A percentile compares a stretch with the other conserved stretches of the same genome.
phyloP scores from a whole-genome alignment of 2,113 vertebrate species.

The western clawed frog (Xenopus tropicalis) region DNA sequence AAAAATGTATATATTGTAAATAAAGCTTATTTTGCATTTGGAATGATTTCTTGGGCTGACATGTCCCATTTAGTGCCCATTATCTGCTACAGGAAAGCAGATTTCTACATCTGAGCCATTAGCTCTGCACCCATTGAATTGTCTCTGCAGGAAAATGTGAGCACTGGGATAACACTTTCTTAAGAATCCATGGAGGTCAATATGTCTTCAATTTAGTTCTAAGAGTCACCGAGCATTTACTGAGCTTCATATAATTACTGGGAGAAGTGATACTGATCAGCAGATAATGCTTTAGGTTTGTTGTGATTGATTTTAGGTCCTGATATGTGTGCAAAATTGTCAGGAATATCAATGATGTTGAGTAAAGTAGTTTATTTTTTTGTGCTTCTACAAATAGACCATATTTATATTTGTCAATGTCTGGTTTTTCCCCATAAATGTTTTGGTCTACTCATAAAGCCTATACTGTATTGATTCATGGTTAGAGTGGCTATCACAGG shows the following conservation, averaged over 20 bases:
- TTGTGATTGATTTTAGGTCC: background rate
- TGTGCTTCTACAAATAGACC: too few relatives aligned
- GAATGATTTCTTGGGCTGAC: too few relatives aligned
- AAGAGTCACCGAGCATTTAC: background rate
- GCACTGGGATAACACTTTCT: background rate
- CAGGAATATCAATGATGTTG: constrained; percentile 3
- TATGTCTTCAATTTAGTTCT: constrained; percentile 3
- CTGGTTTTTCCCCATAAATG: background rate
- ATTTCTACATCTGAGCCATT: too few relatives aligned
- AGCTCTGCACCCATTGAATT: too few relatives aligned
- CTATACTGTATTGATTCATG: background rate
- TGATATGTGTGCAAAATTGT: background rate
- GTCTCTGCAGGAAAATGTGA: too few relatives aligned
- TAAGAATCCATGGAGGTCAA: background rate
- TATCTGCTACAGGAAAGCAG: too few relatives aligned
- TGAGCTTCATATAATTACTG: background rate
- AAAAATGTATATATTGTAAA: too few relatives aligned
- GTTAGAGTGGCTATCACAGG: background rate
- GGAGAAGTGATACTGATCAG: background rate
- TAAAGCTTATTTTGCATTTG: too few relatives aligned
- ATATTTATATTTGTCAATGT: background rate
- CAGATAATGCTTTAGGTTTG: constrained; percentile 1
- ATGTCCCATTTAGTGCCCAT: too few relatives aligned
- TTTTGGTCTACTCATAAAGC: background rate
- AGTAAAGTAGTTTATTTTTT: background rate